Evolutionary conservation across 2,113 vertebrate species (phyloP).

Genomic region (Rynchops niger): DNA sequence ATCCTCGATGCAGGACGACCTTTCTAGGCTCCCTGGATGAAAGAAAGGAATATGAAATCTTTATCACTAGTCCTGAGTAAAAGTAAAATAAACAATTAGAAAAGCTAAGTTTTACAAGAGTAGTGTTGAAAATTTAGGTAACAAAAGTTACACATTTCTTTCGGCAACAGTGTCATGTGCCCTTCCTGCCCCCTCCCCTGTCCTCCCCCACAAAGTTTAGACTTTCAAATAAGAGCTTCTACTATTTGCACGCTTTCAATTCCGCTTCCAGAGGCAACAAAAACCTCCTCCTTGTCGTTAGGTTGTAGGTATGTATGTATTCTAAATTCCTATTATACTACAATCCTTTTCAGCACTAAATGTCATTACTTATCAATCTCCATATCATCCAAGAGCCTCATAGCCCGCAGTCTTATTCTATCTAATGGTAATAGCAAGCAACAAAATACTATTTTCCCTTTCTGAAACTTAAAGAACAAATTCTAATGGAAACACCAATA

Average conservation of each 20-base stretch:
- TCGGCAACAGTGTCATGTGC: not conserved
- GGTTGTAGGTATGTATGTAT: not conserved
- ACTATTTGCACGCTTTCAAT: not conserved
- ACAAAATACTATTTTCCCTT: not conserved
- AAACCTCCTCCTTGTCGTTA: not conserved
- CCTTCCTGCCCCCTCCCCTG: fast-evolving
- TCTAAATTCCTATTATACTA: not conserved
- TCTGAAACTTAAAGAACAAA: not conserved
- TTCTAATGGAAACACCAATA: not conserved
- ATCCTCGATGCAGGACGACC: slow-evolving; percentile 90
- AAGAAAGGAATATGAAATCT: not conserved
- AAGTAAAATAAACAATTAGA: not conserved
- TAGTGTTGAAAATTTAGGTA: not conserved
- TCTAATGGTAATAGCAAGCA: not conserved
- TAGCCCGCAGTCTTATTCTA: not conserved
- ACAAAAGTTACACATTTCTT: not conserved
- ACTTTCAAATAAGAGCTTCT: not conserved
- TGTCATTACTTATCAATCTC: not conserved
- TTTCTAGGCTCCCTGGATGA: slow-evolving; percentile 88
- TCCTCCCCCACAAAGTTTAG: not conserved
- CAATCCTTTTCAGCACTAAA: not conserved
- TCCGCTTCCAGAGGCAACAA: not conserved
- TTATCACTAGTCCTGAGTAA: not conserved
- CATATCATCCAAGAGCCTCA: not conserved
- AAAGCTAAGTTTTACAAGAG: not conserved